phyloP scores from a whole-genome alignment of 92 coral and sea anemone genomes.

The Micromussa lordhowensis region DNA sequence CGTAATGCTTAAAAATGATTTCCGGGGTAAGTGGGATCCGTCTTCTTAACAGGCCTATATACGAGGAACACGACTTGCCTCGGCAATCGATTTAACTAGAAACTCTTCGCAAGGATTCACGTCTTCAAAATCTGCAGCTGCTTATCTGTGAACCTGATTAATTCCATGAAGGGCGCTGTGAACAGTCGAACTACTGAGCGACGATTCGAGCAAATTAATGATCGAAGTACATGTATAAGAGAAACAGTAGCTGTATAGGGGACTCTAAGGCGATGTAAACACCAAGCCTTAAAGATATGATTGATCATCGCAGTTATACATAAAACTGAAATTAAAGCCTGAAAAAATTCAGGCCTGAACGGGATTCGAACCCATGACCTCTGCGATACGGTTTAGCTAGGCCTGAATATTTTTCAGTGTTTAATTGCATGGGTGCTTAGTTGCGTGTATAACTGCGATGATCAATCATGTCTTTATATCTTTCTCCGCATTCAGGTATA shows the following conservation, averaged over 20 bases:
- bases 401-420: too few species aligned
- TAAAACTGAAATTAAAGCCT: too few species aligned
- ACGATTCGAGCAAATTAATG: not conserved
- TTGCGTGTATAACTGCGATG: too few species aligned
- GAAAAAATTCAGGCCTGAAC: too few species aligned
- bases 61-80: slow-evolving; percentile 3
- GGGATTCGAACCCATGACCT: too few species aligned
- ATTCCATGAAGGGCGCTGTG: not conserved
- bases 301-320: too few species aligned
- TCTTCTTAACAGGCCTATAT: not conserved
- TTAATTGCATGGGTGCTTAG: too few species aligned
- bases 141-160: slow-evolving; percentile 13
- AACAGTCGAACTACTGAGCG: slow-evolving; percentile 5
- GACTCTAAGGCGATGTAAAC: not conserved
- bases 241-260: slow-evolving; percentile 21
- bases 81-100: slow-evolving; percentile 13
- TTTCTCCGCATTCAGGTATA: too few species aligned
- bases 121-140: not conserved
- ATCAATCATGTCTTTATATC: too few species aligned
- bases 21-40: not conserved
- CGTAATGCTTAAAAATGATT: not conserved
- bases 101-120: not conserved
- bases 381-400: too few species aligned
- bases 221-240: slow-evolving; percentile 1
- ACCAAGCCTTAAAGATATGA: slow-evolving; percentile 24